Conservation (phyloP, 2,888 invertebrate genomes). For the Galerucella calmariensis region DNA sequence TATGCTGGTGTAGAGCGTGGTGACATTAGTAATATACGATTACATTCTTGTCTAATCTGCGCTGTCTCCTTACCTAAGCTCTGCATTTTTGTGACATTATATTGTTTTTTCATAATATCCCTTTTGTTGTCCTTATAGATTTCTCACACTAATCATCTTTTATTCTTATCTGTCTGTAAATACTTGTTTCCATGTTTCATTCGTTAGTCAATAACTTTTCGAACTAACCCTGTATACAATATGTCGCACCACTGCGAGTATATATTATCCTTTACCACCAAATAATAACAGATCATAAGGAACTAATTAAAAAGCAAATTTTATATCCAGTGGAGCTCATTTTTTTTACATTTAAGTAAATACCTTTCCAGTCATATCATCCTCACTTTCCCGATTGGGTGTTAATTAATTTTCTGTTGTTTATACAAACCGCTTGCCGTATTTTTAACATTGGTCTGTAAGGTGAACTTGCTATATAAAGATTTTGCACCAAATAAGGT, state of each 20-base stretch:
- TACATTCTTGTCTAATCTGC: too few species aligned
- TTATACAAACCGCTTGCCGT: background rate
- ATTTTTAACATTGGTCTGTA: background rate
- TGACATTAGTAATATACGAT: too few species aligned
- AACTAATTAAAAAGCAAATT: background rate
- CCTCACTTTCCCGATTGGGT: conserved; percentile 1
- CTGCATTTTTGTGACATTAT: too few species aligned
- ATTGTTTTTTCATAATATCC: too few species aligned
- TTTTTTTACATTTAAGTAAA: background rate
- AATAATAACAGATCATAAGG: background rate
- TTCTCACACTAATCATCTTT: too few species aligned
- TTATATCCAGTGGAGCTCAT: background rate
- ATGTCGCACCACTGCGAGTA: background rate
- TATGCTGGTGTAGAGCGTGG: too few species aligned
- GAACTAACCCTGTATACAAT: background rate
- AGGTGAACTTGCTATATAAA: conserved; percentile 1
- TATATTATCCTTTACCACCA: background rate
- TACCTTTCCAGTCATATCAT: background rate
- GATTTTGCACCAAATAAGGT: background rate
- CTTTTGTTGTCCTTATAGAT: too few species aligned
- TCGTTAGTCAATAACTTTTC: background rate
- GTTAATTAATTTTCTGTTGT: background rate
- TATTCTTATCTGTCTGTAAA: too few species aligned
- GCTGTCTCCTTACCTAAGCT: too few species aligned
- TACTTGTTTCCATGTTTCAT: too few species aligned